Conservation (phyloP, 1,140 invertebrate genomes). For the Choristoneura fumiferana region DNA sequence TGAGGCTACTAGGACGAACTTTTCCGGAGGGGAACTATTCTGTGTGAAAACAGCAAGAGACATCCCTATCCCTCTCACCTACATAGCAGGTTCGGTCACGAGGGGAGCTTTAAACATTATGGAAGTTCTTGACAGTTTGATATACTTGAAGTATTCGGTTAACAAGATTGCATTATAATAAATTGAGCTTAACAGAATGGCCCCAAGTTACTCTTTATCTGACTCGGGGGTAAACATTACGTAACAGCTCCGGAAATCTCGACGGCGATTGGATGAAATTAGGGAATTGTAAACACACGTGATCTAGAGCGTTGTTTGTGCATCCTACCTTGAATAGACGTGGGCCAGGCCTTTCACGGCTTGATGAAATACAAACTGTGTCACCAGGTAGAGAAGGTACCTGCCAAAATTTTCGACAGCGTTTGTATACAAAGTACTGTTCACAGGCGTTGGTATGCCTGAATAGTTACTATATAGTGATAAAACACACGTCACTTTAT, state of each 20-base stretch:
- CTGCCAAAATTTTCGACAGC: slow-evolving; percentile 53
- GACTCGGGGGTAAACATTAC: slow-evolving; percentile 4
- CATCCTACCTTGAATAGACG: slow-evolving; percentile 47
- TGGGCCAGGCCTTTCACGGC: slow-evolving; percentile 41
- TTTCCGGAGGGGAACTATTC: slow-evolving; percentile 50
- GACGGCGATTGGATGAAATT: slow-evolving; percentile 46
- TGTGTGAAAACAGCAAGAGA: neutral
- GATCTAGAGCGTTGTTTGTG: slow-evolving; percentile 42
- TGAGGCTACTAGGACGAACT: slow-evolving; percentile 49
- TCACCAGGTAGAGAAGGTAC: slow-evolving; percentile 43
- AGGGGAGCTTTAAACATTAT: slow-evolving; percentile 18
- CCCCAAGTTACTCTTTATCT: slow-evolving; percentile 9
- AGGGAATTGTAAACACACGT: slow-evolving; percentile 37
- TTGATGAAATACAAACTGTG: slow-evolving; percentile 73
- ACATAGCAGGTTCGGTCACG: neutral
- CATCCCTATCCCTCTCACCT: neutral
- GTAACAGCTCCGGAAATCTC: slow-evolving; percentile 20
- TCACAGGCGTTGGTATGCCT: no score
- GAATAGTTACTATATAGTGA: no score
- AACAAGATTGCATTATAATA: slow-evolving; percentile 18
- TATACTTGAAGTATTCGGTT: slow-evolving; percentile 7
- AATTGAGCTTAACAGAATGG: slow-evolving; percentile 7
- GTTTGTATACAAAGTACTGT: slow-evolving; percentile 44
- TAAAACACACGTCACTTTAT: slow-evolving; percentile 23
- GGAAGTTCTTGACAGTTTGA: slow-evolving; percentile 15